phyloP scores from a whole-genome alignment of 2,797 vertebrate genomes.

The Sebastes hubbsi region DNA sequence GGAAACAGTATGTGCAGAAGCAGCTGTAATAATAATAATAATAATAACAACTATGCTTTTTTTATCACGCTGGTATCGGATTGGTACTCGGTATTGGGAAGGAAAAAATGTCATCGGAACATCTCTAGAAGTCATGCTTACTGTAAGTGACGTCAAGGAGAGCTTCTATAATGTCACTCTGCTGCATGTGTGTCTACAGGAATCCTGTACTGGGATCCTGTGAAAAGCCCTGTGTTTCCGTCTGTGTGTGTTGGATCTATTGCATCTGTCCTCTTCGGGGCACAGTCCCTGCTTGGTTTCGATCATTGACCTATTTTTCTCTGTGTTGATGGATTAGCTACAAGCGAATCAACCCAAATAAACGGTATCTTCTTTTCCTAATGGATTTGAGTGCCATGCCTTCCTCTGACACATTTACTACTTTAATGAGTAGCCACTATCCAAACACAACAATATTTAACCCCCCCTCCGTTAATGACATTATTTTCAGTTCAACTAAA shows the following conservation, averaged over 20 bases:
- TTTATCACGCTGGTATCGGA: too few species aligned
- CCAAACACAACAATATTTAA: constrained; percentile 4
- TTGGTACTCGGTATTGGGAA: too few species aligned
- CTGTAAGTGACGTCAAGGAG: neutral
- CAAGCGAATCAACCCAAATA: constrained; percentile 54
- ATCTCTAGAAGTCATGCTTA: constrained; percentile 42
- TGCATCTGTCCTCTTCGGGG: constrained; percentile 44
- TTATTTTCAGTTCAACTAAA: neutral
- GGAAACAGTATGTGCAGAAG: too few species aligned
- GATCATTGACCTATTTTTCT: constrained; percentile 67
- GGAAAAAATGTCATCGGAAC: too few species aligned
- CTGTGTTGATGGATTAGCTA: constrained; percentile 64
- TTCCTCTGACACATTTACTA: constrained; percentile 40
- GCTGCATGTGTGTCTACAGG: neutral
- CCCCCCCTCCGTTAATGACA: constrained; percentile 7
- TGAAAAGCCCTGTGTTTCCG: constrained; percentile 31
- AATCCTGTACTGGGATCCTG: constrained; percentile 35
- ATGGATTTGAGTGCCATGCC: constrained; percentile 43
- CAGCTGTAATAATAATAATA: too few species aligned
- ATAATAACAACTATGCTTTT: too few species aligned
- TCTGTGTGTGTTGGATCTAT: constrained; percentile 10
- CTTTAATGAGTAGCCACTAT: constrained; percentile 20
- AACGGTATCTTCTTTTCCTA: constrained; percentile 45
- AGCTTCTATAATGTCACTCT: neutral
- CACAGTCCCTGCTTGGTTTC: constrained; percentile 53